Conservation (phyloP, 2,888 invertebrate genomes). For the Salpingus planirostris region DNA sequence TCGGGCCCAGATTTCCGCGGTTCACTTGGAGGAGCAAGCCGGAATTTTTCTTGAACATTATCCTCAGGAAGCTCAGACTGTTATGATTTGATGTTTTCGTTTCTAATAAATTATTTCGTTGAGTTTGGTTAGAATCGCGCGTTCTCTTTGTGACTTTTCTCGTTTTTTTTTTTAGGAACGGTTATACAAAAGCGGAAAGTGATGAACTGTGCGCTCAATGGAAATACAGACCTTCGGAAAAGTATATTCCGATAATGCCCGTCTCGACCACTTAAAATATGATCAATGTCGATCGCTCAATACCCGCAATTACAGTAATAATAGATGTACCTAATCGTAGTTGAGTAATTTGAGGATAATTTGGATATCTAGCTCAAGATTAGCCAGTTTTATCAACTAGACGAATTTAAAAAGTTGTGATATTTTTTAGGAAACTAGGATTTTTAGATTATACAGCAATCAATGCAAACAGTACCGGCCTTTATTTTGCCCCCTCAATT, state of each 20-base stretch:
- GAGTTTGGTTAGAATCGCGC: constrained; percentile 31
- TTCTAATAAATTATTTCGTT: constrained; percentile 22
- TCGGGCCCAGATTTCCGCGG: constrained; percentile 5
- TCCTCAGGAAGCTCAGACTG: constrained; percentile 20
- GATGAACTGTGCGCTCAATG: constrained; percentile 52
- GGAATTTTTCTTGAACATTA: constrained; percentile 17
- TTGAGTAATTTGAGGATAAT: too few relatives aligned
- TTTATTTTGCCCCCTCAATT: too few relatives aligned
- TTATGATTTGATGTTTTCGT: constrained; percentile 29
- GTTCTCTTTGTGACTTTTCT: constrained; percentile 10
- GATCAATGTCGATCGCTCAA: too few relatives aligned
- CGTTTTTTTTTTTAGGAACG: constrained; percentile 43
- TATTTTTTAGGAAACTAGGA: too few relatives aligned
- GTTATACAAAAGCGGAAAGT: constrained; percentile 50
- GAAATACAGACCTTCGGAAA: constrained; percentile 55
- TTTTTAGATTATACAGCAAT: too few relatives aligned
- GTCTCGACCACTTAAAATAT: too few relatives aligned
- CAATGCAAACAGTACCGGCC: too few relatives aligned
- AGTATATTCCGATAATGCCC: constrained; percentile 47
- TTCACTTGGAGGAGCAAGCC: constrained; percentile 15
- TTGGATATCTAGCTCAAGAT: too few relatives aligned
- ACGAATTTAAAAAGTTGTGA: too few relatives aligned
- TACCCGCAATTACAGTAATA: too few relatives aligned
- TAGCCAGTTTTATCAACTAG: too few relatives aligned
- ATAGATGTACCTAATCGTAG: too few relatives aligned